Conservation (phyloP, 2,113 vertebrate species). For the Gobio gobio region DNA sequence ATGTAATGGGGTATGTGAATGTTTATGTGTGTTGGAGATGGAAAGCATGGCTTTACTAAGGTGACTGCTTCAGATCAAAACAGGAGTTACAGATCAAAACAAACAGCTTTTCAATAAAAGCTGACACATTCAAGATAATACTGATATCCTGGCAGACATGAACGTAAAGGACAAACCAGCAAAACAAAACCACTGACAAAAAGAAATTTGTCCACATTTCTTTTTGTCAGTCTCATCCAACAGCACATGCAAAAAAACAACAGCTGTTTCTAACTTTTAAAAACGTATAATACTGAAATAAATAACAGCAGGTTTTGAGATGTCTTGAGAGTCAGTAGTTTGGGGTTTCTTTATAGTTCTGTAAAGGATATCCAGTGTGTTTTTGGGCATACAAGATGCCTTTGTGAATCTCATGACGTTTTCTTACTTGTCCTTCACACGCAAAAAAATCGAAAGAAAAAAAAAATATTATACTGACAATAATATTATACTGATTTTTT, state of each 20-base stretch:
- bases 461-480: neutral
- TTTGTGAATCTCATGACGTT: neutral
- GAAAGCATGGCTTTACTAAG: neutral
- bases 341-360: neutral
- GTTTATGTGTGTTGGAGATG: neutral
- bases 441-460: neutral
- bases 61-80: neutral
- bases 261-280: constrained; percentile 20
- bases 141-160: neutral
- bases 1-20: neutral
- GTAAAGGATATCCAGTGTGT: constrained; percentile 61
- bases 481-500: neutral
- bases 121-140: constrained; percentile 45
- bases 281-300: constrained; percentile 67
- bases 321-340: constrained; percentile 41
- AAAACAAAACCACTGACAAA: neutral
- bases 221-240: neutral
- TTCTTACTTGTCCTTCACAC: neutral
- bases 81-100: constrained; percentile 2
- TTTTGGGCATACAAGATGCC: constrained; percentile 65
- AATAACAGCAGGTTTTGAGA: constrained; percentile 55
- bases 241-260: constrained; percentile 18
- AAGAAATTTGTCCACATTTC: neutral
- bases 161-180: constrained; percentile 1
- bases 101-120: constrained; percentile 18